Evolutionary conservation across 2,113 vertebrate species (phyloP).

Genomic region (Chunga burmeisteri): DNA sequence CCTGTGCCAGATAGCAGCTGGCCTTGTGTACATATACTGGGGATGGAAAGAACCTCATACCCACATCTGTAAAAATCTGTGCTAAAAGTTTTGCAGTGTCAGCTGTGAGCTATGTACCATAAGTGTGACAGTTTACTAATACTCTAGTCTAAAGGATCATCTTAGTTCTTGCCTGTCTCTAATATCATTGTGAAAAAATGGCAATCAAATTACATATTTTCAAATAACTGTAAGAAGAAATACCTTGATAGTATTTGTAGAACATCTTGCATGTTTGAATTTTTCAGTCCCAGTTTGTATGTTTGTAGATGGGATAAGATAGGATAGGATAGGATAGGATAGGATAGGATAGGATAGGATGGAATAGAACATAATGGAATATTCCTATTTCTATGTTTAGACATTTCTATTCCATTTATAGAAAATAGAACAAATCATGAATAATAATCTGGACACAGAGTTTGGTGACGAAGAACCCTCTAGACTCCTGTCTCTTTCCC

Average conservation of each 20-base stretch:
- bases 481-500: not conserved
- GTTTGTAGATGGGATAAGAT: not conserved
- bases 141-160: not conserved
- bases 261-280: slow-evolving; percentile 39
- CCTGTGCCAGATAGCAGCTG: not conserved
- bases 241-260: slow-evolving; percentile 23
- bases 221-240: not conserved
- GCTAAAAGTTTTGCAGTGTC: not conserved
- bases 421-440: not conserved
- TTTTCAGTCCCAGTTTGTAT: not conserved
- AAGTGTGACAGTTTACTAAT: not conserved
- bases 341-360: not conserved
- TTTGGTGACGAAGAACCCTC: not conserved
- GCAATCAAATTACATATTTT: not conserved
- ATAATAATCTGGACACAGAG: not conserved
- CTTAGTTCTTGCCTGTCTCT: not conserved
- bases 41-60: not conserved
- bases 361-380: not conserved
- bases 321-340: not conserved
- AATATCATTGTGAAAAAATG: not conserved
- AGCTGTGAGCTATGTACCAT: not conserved
- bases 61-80: not conserved
- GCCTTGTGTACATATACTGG: not conserved
- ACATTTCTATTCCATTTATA: not conserved
- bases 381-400: not conserved